Percentiles rank a stretch among this genome's conserved stretches.
These are phyloP conservation scores for Hetaerina americana DNA, from an alignment of 1,140 invertebrate genomes.

Conservation along the genomic window DNA sequence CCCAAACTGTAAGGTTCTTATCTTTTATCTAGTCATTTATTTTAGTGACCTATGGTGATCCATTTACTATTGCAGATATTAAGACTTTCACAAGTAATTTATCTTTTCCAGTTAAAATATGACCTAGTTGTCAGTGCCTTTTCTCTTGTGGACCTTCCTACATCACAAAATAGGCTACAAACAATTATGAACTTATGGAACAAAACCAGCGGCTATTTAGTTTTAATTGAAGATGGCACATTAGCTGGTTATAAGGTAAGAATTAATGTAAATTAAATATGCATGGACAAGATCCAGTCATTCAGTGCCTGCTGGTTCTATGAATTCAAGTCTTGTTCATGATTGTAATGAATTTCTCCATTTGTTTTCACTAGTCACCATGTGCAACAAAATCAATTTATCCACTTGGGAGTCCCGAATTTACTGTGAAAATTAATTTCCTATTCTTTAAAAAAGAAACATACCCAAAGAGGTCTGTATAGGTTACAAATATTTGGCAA, in stretches of 20 bases:
- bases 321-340: too few species aligned
- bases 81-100: conserved; percentile 6
- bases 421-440: too few species aligned
- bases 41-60: neutral
- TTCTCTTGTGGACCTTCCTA: conserved; percentile 66
- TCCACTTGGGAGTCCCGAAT: too few species aligned
- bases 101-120: conserved; percentile 47
- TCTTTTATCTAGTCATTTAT: neutral
- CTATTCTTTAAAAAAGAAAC: too few species aligned
- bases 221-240: conserved; percentile 74
- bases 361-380: too few species aligned
- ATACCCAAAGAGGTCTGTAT: too few species aligned
- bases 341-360: too few species aligned
- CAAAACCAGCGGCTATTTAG: conserved; percentile 67
- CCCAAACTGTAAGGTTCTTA: conserved; percentile 32
- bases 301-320: too few species aligned
- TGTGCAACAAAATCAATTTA: too few species aligned
- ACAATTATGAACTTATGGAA: conserved; percentile 67
- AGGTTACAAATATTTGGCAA: too few species aligned
- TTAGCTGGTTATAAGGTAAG: conserved; percentile 58
- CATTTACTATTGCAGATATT: too few species aligned
- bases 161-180: conserved; percentile 47
- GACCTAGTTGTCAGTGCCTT: conserved; percentile 71
- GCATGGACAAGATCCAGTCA: conserved; percentile 10
- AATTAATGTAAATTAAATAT: conserved; percentile 12